Base-by-base conservation (phyloP, 2,113 vertebrate genomes). In the Heterochromis multidens region DNA sequence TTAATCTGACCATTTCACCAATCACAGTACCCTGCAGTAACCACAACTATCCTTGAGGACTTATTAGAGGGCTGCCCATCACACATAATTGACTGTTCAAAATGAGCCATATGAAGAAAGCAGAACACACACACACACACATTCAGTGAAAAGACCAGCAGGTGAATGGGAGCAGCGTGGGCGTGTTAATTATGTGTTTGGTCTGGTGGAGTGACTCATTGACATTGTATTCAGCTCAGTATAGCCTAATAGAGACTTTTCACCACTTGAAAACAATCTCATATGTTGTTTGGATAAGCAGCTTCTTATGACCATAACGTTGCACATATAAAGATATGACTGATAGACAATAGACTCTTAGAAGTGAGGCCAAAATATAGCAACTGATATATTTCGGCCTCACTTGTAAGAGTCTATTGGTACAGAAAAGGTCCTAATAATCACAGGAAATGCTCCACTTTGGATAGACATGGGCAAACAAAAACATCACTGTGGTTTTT, bases 1-100 rank as follows among this genome's bases (percentile, higher is more conserved):
- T 92, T 86, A 86, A 90, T 89, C 82, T 57, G 46, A 78, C 76
- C 35, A 9, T 83, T 63, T 85, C 49, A 84, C 83, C 90, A 88
- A 81, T 80, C 43, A 46, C 59, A 58, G 19, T 17, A 27, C 57
- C 21, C 35, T 16, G 31, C 31, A 40, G 19, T 67, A 70, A 85
- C 86, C 82, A 83, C 88, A 23, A 58, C 54, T 29, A 27, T 72
- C 54, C 61, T 62, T 16, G 23, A 74, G 31, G 25, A 33, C 83
- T 90, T 67, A 80, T 87, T 88, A 82, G 31, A 80, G 60, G 60
- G 33, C 76, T 56, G 77, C 17, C 35, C 56, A 63, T 83, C 80
- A 79, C 74, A 80, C 52, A 61, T 70, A 79, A 83, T 61, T 57
- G 56, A 88, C 58, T 79, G 67, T 61, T 77, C 58, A 56, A 87